phyloP scores from a whole-genome alignment of 2,888 invertebrate genomes.

The Aplocera efformata region DNA sequence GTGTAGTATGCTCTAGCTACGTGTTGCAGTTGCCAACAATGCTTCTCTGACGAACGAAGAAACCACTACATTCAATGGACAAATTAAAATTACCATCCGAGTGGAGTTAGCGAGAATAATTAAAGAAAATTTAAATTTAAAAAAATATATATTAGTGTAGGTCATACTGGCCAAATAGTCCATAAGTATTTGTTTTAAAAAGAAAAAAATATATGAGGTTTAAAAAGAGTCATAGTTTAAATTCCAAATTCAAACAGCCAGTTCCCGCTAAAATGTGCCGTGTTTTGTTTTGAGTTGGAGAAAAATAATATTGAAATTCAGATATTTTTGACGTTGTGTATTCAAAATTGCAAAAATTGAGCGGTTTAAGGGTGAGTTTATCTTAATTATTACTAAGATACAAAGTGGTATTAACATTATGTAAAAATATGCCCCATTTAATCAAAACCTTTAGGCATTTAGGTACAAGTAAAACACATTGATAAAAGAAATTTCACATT shows the following conservation, averaged over 20 bases:
- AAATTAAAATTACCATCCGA: constrained; percentile 3
- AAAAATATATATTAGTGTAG: too few species aligned
- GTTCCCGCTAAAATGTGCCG: background rate
- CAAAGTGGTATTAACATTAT: too few species aligned
- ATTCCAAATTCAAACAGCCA: constrained; percentile 2
- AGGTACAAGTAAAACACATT: too few species aligned
- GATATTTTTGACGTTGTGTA: too few species aligned
- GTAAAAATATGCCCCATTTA: too few species aligned
- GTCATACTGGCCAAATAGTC: background rate
- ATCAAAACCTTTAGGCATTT: too few species aligned
- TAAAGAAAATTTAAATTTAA: background rate
- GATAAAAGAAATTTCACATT: too few species aligned
- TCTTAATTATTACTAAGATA: too few species aligned
- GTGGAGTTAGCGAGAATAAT: background rate
- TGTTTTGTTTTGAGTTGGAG: too few species aligned
- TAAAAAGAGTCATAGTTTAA: background rate
- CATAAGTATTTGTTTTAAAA: background rate
- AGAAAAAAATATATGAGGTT: background rate
- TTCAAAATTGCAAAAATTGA: too few species aligned
- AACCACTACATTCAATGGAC: constrained; percentile 7
- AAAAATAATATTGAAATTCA: too few species aligned
- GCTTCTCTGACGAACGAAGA: constrained; percentile 35
- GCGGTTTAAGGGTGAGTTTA: too few species aligned
- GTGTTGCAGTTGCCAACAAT: constrained; percentile 52
- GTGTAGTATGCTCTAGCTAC: constrained; percentile 39